These are phyloP conservation scores for Salvator merianae DNA, from an alignment of 2,113 vertebrate genomes.

Conservation along the genomic window DNA sequence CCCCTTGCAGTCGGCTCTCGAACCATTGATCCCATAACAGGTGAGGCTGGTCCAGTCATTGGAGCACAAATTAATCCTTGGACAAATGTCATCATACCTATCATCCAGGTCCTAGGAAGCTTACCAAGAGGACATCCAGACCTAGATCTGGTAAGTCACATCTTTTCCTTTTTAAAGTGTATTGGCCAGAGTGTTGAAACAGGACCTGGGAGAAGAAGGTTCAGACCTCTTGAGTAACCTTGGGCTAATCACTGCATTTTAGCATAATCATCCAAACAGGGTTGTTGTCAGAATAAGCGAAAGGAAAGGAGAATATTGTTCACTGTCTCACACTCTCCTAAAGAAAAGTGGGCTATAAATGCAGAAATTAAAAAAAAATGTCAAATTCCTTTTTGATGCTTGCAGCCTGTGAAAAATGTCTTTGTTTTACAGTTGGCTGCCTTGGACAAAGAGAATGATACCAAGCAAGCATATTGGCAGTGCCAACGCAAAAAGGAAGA, in stretches of 20 bases:
- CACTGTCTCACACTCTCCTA: neutral
- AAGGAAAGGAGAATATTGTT: no score
- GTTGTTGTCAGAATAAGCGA: no score
- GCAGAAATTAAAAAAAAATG: neutral
- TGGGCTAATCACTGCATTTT: no score
- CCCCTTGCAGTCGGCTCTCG: conserved; percentile 81
- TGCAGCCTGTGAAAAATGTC: neutral
- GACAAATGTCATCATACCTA: conserved; percentile 74
- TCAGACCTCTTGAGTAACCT: no score
- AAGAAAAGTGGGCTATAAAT: no score
- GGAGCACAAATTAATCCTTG: conserved; percentile 76
- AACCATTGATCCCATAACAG: conserved; percentile 81
- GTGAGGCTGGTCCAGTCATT: conserved; percentile 78
- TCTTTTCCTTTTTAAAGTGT: neutral
- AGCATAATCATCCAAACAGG: neutral
- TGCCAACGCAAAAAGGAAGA: conserved; percentile 79
- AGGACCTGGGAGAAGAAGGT: no score
- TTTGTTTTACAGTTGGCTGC: conserved; percentile 72
- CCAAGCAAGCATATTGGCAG: conserved; percentile 75
- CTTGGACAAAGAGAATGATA: conserved; percentile 78
- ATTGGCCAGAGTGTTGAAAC: no score
- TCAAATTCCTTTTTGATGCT: neutral
- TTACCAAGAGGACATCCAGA: conserved; percentile 69
- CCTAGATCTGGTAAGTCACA: conserved; percentile 72
- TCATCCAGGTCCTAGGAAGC: conserved; percentile 77